A percentile compares a stretch with the other conserved stretches of the same genome.
Evolutionary conservation across 2,888 invertebrate genomes (phyloP).

Genomic region (Platerodrilus igneus): DNA sequence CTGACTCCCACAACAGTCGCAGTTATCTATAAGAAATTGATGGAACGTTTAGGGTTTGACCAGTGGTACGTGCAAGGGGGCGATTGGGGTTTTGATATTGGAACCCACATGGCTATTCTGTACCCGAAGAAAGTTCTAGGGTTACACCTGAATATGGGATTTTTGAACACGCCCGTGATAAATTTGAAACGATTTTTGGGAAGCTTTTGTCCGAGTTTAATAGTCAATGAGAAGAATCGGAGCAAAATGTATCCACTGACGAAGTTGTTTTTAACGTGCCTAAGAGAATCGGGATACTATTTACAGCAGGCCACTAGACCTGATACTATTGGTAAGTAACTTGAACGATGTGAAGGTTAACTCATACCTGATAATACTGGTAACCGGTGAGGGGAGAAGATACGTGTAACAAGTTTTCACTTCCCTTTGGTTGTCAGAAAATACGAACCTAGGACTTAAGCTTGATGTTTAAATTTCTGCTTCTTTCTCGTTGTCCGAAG

Average conservation of each 20-base stretch:
- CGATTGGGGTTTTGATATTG: constrained; percentile 74
- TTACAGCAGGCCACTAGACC: constrained; percentile 86
- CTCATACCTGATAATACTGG: too few relatives aligned
- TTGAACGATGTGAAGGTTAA: too few relatives aligned
- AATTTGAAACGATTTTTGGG: constrained; percentile 49
- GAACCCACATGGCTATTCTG: constrained; percentile 56
- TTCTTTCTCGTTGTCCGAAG: too few relatives aligned
- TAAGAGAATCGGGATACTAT: constrained; percentile 59
- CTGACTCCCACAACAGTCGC: constrained; percentile 56
- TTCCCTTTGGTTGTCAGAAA: too few relatives aligned
- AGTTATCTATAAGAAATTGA: constrained; percentile 60
- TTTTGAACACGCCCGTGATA: constrained; percentile 35
- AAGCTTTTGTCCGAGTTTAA: constrained; percentile 53
- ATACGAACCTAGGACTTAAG: too few relatives aligned
- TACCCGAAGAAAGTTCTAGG: constrained; percentile 58
- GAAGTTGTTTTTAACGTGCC: constrained; percentile 36
- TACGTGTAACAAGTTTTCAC: too few relatives aligned
- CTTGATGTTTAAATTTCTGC: too few relatives aligned
- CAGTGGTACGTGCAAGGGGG: constrained; percentile 72
- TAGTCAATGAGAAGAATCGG: constrained; percentile 52
- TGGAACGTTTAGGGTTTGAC: constrained; percentile 63
- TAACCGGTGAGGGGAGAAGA: too few relatives aligned
- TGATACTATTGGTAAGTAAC: constrained; percentile 71
- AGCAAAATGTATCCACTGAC: constrained; percentile 53
- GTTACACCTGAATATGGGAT: constrained; percentile 61